These are phyloP conservation scores for Notarius quadriscutis DNA, from an alignment of 2,113 vertebrate species.

Conservation along the genomic window DNA sequence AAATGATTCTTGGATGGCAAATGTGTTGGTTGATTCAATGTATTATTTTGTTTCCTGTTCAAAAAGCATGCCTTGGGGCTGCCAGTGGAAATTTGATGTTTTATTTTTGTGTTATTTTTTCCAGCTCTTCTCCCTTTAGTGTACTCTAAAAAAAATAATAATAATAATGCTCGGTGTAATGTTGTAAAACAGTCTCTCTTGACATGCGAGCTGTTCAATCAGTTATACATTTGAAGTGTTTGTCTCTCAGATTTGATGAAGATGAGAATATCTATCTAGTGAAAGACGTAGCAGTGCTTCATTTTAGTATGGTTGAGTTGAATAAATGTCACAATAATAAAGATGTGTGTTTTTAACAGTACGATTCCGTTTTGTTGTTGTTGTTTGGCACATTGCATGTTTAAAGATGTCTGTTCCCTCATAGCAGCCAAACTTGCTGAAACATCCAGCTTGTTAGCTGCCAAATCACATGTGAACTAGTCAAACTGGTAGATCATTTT, in stretches of 20 bases:
- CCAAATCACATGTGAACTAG: background rate
- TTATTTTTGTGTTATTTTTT: constrained; percentile 8
- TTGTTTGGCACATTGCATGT: background rate
- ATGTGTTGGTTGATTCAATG: background rate
- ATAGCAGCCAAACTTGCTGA: background rate
- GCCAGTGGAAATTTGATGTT: background rate
- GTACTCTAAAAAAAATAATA: constrained; percentile 7
- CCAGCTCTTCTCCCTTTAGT: background rate
- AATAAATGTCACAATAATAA: constrained; percentile 46
- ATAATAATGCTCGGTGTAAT: constrained; percentile 7
- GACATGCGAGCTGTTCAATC: background rate
- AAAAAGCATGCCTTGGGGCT: background rate
- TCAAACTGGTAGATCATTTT: constrained; percentile 3
- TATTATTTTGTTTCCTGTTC: constrained; percentile 15
- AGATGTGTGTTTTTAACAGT: background rate
- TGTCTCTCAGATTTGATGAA: background rate
- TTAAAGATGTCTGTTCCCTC: background rate
- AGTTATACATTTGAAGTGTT: background rate
- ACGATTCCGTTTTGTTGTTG: background rate
- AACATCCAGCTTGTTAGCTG: background rate
- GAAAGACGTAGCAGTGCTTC: constrained; percentile 26
- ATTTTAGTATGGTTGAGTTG: constrained; percentile 35
- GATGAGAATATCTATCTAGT: constrained; percentile 26
- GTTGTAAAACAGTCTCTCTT: background rate
- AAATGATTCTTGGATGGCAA: background rate